phyloP scores from a whole-genome alignment of 2,888 invertebrate species.

The Agrotis segetum region DNA sequence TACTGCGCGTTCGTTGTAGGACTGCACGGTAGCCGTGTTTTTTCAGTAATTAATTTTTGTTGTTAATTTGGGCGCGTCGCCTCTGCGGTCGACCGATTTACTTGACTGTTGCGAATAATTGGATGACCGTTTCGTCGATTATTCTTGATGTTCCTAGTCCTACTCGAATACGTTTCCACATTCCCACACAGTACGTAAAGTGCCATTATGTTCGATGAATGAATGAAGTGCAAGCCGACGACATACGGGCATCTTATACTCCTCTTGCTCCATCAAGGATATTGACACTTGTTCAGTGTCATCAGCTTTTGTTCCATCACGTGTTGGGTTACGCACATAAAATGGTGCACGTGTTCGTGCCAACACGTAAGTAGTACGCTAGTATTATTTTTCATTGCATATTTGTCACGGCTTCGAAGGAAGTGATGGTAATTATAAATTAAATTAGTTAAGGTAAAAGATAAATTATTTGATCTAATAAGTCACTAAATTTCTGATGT shows the following conservation, averaged over 20 bases:
- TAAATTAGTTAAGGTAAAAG: neutral
- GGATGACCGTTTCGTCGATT: conserved; percentile 38
- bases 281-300: conserved; percentile 87
- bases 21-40: conserved; percentile 81
- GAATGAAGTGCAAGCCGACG: conserved; percentile 83
- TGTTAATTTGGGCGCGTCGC: conserved; percentile 77
- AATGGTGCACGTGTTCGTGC: conserved; percentile 80
- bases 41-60: conserved; percentile 83
- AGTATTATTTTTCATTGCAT: conserved; percentile 45
- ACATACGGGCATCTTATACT: conserved; percentile 88
- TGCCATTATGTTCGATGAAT: conserved; percentile 81
- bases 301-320: conserved; percentile 84
- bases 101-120: conserved; percentile 61
- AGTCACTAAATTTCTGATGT: neutral
- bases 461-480: conserved; percentile 3
- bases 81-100: conserved; percentile 67
- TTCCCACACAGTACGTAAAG: conserved; percentile 82
- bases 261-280: conserved; percentile 81
- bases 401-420: conserved; percentile 21
- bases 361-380: conserved; percentile 61
- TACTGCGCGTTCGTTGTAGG: conserved; percentile 81
- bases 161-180: conserved; percentile 63
- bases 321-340: conserved; percentile 83
- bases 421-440: conserved; percentile 15
- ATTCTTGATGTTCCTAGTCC: conserved; percentile 31